phyloP scores from a whole-genome alignment of 2,888 invertebrate genomes.

The Rhorus exstirpatorius region DNA sequence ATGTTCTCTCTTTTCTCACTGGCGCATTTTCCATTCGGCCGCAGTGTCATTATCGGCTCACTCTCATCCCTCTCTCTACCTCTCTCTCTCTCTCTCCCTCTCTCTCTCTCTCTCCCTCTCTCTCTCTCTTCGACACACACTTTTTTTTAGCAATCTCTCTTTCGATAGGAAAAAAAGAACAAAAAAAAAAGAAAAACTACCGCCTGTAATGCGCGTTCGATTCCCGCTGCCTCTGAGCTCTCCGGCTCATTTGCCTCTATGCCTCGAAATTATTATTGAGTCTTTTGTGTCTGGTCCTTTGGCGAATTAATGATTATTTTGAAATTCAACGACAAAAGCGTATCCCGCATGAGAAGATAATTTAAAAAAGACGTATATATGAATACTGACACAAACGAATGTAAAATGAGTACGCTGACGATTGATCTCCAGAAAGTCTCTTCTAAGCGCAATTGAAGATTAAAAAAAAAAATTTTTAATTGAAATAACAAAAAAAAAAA shows the following conservation, averaged over 20 bases:
- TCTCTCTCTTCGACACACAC: conserved; percentile 11
- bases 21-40: conserved; percentile 70
- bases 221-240: conserved; percentile 59
- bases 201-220: conserved; percentile 60
- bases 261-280: conserved; percentile 58
- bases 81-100: conserved; percentile 61
- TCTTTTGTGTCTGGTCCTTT: conserved; percentile 33
- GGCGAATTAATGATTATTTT: conserved; percentile 48
- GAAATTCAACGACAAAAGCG: conserved; percentile 23
- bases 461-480: too few species aligned
- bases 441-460: neutral
- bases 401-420: neutral
- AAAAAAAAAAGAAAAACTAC: conserved; percentile 19
- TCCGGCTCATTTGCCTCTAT: conserved; percentile 61
- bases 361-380: neutral
- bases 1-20: conserved; percentile 61
- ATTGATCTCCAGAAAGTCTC: neutral
- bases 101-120: conserved; percentile 47
- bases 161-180: conserved; percentile 51
- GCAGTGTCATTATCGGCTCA: conserved; percentile 70
- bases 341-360: conserved; percentile 7
- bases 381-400: neutral
- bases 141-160: conserved; percentile 66
- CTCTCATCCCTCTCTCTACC: conserved; percentile 58
- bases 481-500: too few species aligned